Evolutionary conservation across 1,140 invertebrate genomes (phyloP).

Genomic region (Phenacoccus solenopsis): DNA sequence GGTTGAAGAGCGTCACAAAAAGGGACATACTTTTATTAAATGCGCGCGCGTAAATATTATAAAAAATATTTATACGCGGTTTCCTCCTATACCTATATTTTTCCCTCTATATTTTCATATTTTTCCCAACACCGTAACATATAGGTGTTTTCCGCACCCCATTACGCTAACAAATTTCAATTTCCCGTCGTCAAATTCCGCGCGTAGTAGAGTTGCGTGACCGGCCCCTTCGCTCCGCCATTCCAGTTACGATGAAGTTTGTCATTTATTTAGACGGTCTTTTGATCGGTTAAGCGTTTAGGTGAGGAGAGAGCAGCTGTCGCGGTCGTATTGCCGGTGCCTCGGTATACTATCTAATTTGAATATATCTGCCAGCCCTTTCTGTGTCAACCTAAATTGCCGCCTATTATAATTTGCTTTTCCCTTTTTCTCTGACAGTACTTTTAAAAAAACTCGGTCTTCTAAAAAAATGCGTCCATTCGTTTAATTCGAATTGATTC

Average conservation of each 20-base stretch:
- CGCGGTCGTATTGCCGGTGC: not conserved
- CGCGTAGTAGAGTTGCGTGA: slow-evolving; percentile 1
- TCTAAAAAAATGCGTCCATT: not conserved
- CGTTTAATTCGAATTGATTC: not conserved
- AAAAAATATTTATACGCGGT: no score
- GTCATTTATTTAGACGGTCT: not conserved
- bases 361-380: slow-evolving; percentile 16
- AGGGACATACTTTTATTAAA: no score
- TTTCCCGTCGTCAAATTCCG: not conserved
- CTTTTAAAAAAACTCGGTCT: not conserved
- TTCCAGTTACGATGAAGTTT: not conserved
- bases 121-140: no score
- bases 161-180: not conserved
- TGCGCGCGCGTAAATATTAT: no score
- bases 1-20: no score
- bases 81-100: no score
- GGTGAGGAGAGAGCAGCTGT: slow-evolving; percentile 12
- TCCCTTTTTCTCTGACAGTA: not conserved
- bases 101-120: no score
- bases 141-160: no score
- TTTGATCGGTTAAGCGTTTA: slow-evolving; percentile 15
- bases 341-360: slow-evolving; percentile 9
- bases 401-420: slow-evolving; percentile 15
- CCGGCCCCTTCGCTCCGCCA: no score
- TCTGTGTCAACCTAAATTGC: slow-evolving; percentile 14